Evolutionary conservation across 2,113 vertebrate genomes (phyloP), one percentile per base, ranked within the genome.

Genomic region (Brachyistius frenatus): DNA sequence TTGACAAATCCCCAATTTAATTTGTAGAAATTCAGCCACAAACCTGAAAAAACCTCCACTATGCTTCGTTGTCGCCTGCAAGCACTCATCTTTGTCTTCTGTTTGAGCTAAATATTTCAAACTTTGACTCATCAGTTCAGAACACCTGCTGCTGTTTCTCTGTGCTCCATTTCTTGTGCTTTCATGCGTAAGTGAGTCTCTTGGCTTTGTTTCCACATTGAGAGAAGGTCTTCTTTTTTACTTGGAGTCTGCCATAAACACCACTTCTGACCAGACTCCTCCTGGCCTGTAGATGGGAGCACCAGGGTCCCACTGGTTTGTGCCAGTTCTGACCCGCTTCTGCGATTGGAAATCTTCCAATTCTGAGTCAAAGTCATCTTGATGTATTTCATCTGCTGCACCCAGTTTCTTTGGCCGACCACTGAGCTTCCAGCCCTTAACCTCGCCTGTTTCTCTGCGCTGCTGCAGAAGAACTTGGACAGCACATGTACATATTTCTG

Each of bases 61-160:
- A 9, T 30, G 53, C 23, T 58, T 32, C 53, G 39, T 58, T 61
- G 57, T 36, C 53, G 30, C 57, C 64, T 68, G 49, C 46, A 67
- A 53, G 41, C 55, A 44, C 55, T 53, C 64, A 66, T 60, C 33
- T 47, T 15, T 32, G 47, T 55, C 23, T 66, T 52, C 47, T 58
- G 67, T 58, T 58, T 13, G 67, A 58, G 67, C 54, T 52, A 67
- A 68, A 76, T 68, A 52, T 76, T 67, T 57, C 30, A 58, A 7
- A 37, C 3, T 76, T 37, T 76, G 9, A 67, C 64, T 76, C 46
- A 67, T 41, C 64, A 53, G 46, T 41, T 35, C 64, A 61, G 13
- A 60, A 55, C 64, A 60, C 54, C 23, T 76, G 64, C 44, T 76
- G 35, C 35, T 49, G 23, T 73, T 67, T 35, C 50, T 52, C 54